Base-by-base conservation (phyloP, 2,113 vertebrate genomes). In the Triplophysa dalaica region DNA sequence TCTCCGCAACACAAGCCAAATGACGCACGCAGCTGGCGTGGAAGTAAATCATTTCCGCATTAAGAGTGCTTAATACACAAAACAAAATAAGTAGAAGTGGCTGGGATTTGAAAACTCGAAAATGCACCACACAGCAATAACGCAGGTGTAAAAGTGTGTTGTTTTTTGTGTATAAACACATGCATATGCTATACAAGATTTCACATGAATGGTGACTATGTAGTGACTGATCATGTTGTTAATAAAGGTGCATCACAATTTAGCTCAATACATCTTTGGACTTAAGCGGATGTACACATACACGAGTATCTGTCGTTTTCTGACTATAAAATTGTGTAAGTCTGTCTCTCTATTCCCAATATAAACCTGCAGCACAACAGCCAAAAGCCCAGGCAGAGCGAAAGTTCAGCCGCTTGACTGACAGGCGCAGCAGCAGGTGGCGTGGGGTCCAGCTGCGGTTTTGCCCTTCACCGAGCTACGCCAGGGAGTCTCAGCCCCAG, bases 401-500 rank as follows among this genome's bases (percentile, higher is more conserved):
- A 81, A 73, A 65, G 78, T 81, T 78, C 29, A 58, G 58, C 63
- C 54, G 29, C 16, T 82, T 87, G 87, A 91, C 70, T 87, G 90
- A 82, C 91, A 89, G 85, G 56, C 69, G 38, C 69, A 84, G 68
- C 84, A 22, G 63, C 12, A 60, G 87, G 85, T 76, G 78, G 68
- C 61, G 26, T 13, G 77, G 69, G 86, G 80, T 85, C 89, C 73
- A 79, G 86, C 89, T 87, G 90, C 17, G 90, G n/a, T 75, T 76
- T 33, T 89, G 89, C 83, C 90, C 89, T 90, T 89, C 84, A 87
- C 68, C 52, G 63, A 81, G 70, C 72, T 73, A 80, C 70, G 82
- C 75, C 77, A 86, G 88, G 52, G 61, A 79, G 38, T n/a, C 70
- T 61, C 60, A 50, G 62, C 26, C 80, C 54, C 83, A 66, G 76